phyloP scores from a whole-genome alignment of 2,888 invertebrate genomes.

The Tenthredo notha region DNA sequence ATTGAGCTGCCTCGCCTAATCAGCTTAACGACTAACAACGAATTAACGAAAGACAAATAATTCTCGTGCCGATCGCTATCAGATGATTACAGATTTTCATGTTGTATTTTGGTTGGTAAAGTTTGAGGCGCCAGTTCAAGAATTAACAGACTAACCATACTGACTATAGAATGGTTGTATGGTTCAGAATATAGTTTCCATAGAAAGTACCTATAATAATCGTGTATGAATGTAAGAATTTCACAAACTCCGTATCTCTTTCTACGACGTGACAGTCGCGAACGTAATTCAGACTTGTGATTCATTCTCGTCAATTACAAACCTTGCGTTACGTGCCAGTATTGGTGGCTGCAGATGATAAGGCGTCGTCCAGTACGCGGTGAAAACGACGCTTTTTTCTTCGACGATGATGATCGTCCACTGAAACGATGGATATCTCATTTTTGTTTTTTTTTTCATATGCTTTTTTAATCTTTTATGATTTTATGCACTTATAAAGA shows the following conservation, averaged over 20 bases:
- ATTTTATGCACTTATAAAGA: neutral
- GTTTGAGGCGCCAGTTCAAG: neutral
- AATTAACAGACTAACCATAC: conserved; percentile 14
- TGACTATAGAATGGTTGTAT: neutral
- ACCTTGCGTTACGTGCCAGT: neutral
- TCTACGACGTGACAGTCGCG: neutral
- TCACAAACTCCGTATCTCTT: neutral
- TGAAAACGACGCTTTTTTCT: neutral
- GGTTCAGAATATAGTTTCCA: neutral
- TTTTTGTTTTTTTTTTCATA: neutral
- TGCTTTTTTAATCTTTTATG: neutral
- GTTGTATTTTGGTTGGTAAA: neutral
- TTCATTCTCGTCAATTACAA: conserved; percentile 14
- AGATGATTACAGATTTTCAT: neutral
- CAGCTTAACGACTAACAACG: conserved; percentile 6
- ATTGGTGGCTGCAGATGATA: conserved; percentile 5
- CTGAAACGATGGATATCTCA: neutral
- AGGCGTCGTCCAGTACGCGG: neutral
- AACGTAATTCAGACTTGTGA: neutral
- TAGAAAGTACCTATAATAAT: neutral
- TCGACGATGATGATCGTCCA: neutral
- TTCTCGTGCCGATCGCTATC: neutral
- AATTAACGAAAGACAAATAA: conserved; percentile 24
- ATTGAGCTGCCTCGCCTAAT: conserved; percentile 7
- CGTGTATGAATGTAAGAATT: neutral